Percentiles rank a stretch among this genome's conserved stretches.
Evolutionary conservation across 2,113 vertebrate genomes (phyloP).

Genomic region (Leiothrix lutea): DNA sequence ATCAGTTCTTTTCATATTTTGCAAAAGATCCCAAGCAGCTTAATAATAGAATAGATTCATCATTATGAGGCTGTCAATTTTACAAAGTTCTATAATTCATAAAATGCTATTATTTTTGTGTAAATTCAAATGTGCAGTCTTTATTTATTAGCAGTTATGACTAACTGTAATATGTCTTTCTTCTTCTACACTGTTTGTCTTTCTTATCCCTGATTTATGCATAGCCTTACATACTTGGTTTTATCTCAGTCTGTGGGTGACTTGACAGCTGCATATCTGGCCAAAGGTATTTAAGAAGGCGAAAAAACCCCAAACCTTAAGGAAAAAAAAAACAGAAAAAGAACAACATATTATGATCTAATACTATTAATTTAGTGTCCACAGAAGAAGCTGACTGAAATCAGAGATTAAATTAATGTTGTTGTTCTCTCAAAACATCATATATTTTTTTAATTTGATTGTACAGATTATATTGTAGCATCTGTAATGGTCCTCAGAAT

Average conservation of each 20-base stretch:
- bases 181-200: background rate
- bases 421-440: background rate
- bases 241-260: background rate
- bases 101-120: background rate
- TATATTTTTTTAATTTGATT: background rate
- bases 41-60: background rate
- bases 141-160: background rate
- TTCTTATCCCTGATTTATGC: background rate
- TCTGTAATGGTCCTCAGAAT: background rate
- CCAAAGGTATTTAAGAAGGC: background rate
- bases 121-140: background rate
- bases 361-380: background rate
- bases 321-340: background rate
- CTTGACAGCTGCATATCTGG: background rate
- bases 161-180: background rate
- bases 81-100: background rate
- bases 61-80: background rate
- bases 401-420: background rate
- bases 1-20: background rate
- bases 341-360: background rate
- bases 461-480: background rate
- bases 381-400: background rate
- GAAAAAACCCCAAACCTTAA: rapidly evolving
- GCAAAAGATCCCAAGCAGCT: background rate
- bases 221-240: background rate